phyloP scores from a whole-genome alignment of 2,888 invertebrate species.

The Drosophila testacea region DNA sequence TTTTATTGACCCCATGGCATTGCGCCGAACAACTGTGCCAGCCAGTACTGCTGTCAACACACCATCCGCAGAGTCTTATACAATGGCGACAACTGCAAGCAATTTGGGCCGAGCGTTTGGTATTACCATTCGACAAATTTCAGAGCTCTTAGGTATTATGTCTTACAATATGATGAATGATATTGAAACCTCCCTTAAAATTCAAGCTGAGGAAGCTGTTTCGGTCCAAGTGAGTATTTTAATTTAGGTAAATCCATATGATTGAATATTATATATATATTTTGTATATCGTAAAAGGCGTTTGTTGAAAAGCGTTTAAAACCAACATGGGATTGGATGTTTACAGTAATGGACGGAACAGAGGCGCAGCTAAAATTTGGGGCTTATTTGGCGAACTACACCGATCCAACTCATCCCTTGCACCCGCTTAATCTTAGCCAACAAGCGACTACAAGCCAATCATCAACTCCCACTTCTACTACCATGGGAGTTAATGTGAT shows the following conservation, averaged over 20 bases:
- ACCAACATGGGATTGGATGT: conserved; percentile 98
- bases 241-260: not conserved
- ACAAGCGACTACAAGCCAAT: conserved; percentile 69
- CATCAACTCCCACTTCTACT: conserved; percentile 54
- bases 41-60: conserved; percentile 90
- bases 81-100: conserved; percentile 96
- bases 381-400: conserved; percentile 93
- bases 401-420: conserved; percentile 89
- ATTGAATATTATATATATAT: not conserved
- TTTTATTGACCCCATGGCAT: conserved; percentile 97
- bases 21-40: conserved; percentile 90
- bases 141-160: conserved; percentile 92
- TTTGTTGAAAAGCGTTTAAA: conserved; percentile 94
- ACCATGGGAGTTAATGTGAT: conserved; percentile 82
- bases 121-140: conserved; percentile 96
- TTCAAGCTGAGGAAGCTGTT: conserved; percentile 92
- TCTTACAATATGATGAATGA: conserved; percentile 89
- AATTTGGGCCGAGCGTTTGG: conserved; percentile 97
- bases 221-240: conserved; percentile 89
- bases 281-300: conserved; percentile 84
- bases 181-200: conserved; percentile 87
- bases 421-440: conserved; percentile 86
- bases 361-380: conserved; percentile 98
- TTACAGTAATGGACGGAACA: conserved; percentile 98
- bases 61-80: conserved; percentile 93